Conservation (phyloP, 2,797 vertebrate genomes). For the Neosilurus hyrtlii region DNA sequence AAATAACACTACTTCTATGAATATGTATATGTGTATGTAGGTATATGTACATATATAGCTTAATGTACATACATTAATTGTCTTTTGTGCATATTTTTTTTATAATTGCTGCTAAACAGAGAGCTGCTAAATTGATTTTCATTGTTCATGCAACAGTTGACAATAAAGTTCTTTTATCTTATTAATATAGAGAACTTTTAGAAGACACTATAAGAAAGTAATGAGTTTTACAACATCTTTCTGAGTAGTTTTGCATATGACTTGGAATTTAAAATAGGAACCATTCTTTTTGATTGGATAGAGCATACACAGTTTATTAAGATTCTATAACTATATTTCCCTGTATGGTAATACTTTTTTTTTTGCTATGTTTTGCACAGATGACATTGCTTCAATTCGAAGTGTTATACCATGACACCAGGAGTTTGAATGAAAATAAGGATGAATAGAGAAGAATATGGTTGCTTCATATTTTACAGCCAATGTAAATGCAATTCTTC, state of each 20-base stretch:
- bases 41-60: too few species aligned
- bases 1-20: slow-evolving; percentile 41
- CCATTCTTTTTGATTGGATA: background rate
- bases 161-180: too few species aligned
- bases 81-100: too few species aligned
- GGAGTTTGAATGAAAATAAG: background rate
- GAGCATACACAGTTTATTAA: background rate
- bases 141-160: too few species aligned
- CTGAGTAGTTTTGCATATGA: slow-evolving; percentile 4
- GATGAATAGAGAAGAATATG: slow-evolving; percentile 18
- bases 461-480: slow-evolving; percentile 69
- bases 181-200: slow-evolving; percentile 34
- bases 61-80: too few species aligned
- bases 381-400: slow-evolving; percentile 39
- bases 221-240: slow-evolving; percentile 43
- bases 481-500: slow-evolving; percentile 72
- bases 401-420: slow-evolving; percentile 12
- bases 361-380: background rate
- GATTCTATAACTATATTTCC: background rate
- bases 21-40: too few species aligned
- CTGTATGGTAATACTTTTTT: background rate
- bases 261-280: background rate
- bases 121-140: too few species aligned
- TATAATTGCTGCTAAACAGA: too few species aligned
- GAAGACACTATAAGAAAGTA: slow-evolving; percentile 42